These are phyloP conservation scores for Conomelus anceps DNA, from an alignment of 2,888 invertebrate genomes.

Conservation along the genomic window DNA sequence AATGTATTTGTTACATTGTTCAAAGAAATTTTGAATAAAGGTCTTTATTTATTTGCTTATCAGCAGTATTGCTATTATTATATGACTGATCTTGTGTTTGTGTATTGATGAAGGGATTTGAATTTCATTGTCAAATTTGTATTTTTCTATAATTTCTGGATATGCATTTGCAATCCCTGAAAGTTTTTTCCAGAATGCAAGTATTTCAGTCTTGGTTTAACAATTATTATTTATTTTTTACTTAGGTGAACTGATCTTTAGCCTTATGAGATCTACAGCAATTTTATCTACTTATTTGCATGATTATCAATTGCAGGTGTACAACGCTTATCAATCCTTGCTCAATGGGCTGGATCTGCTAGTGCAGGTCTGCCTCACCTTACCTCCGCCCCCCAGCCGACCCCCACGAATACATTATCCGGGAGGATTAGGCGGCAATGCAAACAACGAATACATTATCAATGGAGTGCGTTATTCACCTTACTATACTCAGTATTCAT, in stretches of 20 bases:
- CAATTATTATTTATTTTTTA: not conserved
- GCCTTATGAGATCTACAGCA: not conserved
- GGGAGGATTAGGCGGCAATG: constrained; percentile 24
- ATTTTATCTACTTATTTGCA: constrained; percentile 18
- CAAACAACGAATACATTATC: not conserved
- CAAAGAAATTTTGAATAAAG: too few species aligned
- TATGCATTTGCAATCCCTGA: too few species aligned
- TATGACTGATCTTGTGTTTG: too few species aligned
- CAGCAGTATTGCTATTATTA: too few species aligned
- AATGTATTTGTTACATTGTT: too few species aligned
- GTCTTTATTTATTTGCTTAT: too few species aligned
- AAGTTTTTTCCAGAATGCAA: too few species aligned
- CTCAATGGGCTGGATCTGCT: constrained; percentile 59
- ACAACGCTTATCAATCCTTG: constrained; percentile 59
- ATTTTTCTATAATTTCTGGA: too few species aligned
- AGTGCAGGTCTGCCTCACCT: constrained; percentile 59
- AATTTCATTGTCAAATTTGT: too few species aligned
- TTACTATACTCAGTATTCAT: not conserved
- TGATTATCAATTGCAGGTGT: constrained; percentile 45
- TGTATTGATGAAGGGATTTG: too few species aligned
- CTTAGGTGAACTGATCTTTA: too few species aligned
- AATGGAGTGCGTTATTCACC: not conserved
- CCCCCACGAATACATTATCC: constrained; percentile 34
- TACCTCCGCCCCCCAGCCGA: constrained; percentile 38
- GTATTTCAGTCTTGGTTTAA: too few species aligned